Evolutionary conservation across 2,797 vertebrate species (phyloP).

Genomic region (Tinamus major): DNA sequence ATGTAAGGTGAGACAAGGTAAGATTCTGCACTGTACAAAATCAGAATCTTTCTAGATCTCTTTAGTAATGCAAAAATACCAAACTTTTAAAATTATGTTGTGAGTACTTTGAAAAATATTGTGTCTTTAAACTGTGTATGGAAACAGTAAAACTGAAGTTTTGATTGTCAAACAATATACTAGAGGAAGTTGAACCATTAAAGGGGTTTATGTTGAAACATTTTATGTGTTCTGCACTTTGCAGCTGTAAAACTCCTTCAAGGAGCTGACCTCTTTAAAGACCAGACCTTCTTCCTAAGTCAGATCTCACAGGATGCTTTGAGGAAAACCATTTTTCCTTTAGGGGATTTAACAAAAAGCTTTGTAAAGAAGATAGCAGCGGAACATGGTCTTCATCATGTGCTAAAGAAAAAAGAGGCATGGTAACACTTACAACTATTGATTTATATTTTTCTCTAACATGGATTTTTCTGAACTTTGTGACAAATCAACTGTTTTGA

Average conservation of each 20-base stretch:
- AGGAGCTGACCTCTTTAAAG: conserved; percentile 91
- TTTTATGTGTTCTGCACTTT: conserved; percentile 37
- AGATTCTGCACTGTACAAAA: background rate
- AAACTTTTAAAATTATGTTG: background rate
- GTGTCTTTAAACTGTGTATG: background rate
- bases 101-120: background rate
- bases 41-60: background rate
- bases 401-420: conserved; percentile 95
- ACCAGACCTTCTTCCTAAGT: conserved; percentile 98
- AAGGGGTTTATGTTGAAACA: background rate
- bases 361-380: conserved; percentile 95
- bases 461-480: background rate
- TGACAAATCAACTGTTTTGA: background rate
- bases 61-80: background rate
- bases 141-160: background rate
- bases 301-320: conserved; percentile 93
- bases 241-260: conserved; percentile 88
- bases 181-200: background rate
- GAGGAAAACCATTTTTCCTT: conserved; percentile 89
- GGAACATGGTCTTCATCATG: conserved; percentile 89
- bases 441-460: conserved; percentile 4
- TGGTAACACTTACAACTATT: conserved; percentile 51
- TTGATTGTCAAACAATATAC: background rate
- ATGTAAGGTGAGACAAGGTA: background rate
- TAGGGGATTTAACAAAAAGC: conserved; percentile 91